These are phyloP conservation scores for Sinella curviseta DNA, from an alignment of 1,140 invertebrate species.

Conservation along the genomic window DNA sequence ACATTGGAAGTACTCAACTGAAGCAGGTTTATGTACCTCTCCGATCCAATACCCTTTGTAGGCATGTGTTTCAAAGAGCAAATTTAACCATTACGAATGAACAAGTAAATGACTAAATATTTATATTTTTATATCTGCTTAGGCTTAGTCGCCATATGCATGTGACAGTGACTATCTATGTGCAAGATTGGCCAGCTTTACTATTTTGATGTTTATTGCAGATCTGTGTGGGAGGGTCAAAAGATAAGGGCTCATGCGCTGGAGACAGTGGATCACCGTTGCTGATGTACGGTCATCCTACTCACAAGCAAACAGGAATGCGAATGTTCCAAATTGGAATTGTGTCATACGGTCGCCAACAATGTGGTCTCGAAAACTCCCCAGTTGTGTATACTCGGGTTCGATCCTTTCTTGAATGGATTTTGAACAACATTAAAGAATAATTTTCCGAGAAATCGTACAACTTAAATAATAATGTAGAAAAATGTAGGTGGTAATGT, in stretches of 20 bases:
- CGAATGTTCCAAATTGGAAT: slow-evolving; percentile 45
- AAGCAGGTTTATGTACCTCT: slow-evolving; percentile 37
- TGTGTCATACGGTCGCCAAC: slow-evolving; percentile 39
- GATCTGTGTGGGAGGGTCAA: slow-evolving; percentile 43
- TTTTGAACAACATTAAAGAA: slow-evolving; percentile 42
- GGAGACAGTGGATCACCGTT: slow-evolving; percentile 29
- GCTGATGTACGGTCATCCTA: neutral
- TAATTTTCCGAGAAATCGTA: slow-evolving; percentile 22
- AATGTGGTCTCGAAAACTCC: slow-evolving; percentile 38
- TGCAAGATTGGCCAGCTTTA: no score
- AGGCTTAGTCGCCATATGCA: neutral
- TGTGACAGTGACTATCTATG: neutral
- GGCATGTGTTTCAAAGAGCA: neutral
- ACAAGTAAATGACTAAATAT: neutral
- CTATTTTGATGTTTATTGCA: no score
- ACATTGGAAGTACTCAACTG: slow-evolving; percentile 31
- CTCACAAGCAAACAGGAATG: neutral
- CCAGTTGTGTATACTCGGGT: slow-evolving; percentile 47
- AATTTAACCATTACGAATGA: neutral
- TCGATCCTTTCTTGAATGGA: slow-evolving; percentile 42
- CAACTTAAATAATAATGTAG: no score
- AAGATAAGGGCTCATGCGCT: slow-evolving; percentile 37
- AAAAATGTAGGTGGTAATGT: no score
- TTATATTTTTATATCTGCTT: neutral
- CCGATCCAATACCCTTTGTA: slow-evolving; percentile 29